phyloP scores from a whole-genome alignment of 1,140 invertebrate genomes.

The Brachionus sp. region DNA sequence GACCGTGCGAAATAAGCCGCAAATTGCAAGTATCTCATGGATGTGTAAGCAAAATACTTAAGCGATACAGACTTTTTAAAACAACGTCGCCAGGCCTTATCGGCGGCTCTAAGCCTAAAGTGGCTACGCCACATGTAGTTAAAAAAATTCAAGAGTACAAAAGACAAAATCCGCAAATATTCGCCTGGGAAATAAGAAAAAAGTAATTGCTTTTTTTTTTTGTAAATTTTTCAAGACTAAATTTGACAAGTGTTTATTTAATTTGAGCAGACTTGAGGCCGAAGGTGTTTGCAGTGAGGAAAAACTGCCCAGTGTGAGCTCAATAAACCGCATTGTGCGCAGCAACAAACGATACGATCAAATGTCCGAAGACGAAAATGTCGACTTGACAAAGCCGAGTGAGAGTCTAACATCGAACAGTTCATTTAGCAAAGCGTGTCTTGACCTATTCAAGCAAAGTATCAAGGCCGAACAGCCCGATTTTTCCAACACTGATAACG shows the following conservation, averaged over 20 bases:
- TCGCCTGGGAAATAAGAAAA: constrained; percentile 98
- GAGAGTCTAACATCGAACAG: background rate
- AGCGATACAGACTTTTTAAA: constrained; percentile 86
- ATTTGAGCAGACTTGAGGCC: constrained; percentile 20
- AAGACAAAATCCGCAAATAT: constrained; percentile 97
- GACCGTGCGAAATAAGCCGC: constrained; percentile 91
- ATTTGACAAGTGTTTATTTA: background rate
- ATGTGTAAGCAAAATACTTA: constrained; percentile 87
- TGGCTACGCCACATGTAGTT: constrained; percentile 94
- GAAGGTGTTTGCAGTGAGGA: constrained; percentile 96
- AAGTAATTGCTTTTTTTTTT: constrained; percentile 68
- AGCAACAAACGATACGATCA: constrained; percentile 17
- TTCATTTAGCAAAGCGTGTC: background rate
- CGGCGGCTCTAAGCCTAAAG: constrained; percentile 97
- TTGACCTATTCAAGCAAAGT: background rate
- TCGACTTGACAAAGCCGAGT: background rate
- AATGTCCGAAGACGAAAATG: constrained; percentile 16
- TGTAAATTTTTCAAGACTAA: background rate
- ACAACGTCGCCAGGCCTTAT: constrained; percentile 98
- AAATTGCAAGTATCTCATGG: constrained; percentile 88
- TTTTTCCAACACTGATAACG: background rate
- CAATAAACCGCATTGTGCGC: constrained; percentile 87
- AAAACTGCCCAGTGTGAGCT: constrained; percentile 96
- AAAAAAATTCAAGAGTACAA: constrained; percentile 98
- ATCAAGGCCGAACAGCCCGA: background rate